A percentile compares a stretch with the other conserved stretches of the same genome.
These are phyloP conservation scores for Deilephila elpenor DNA, from an alignment of 2,888 invertebrate species.

Conservation along the genomic window DNA sequence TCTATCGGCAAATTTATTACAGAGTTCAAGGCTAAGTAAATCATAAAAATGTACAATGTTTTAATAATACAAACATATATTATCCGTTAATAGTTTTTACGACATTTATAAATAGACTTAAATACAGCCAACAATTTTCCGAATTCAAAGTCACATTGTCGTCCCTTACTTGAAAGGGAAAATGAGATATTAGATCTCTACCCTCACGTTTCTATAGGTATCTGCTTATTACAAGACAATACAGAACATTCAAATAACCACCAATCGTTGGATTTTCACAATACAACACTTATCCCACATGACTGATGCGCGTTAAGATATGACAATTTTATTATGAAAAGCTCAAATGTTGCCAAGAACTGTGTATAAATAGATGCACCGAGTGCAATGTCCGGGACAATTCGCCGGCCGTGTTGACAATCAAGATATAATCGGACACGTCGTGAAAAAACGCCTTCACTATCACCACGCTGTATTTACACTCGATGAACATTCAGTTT, in stretches of 20 bases:
- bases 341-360: constrained; percentile 54
- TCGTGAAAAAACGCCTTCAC: constrained; percentile 5
- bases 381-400: constrained; percentile 65
- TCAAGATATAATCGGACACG: constrained; percentile 26
- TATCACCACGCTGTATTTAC: neutral
- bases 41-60: neutral
- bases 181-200: no score
- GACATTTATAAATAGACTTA: no score
- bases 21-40: neutral
- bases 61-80: no score
- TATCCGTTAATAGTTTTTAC: no score
- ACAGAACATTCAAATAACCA: neutral
- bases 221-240: neutral
- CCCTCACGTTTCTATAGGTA: no score
- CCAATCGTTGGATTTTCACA: no score
- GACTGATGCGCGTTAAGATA: constrained; percentile 31
- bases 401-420: constrained; percentile 45
- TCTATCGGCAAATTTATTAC: neutral
- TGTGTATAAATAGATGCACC: constrained; percentile 58
- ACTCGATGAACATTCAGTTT: neutral
- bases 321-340: constrained; percentile 43
- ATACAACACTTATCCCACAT: neutral
- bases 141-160: no score
- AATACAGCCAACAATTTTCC: no score
- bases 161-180: no score